Evolutionary conservation across 2,113 vertebrate species (phyloP).

Genomic region (Phaethornis superciliosus): DNA sequence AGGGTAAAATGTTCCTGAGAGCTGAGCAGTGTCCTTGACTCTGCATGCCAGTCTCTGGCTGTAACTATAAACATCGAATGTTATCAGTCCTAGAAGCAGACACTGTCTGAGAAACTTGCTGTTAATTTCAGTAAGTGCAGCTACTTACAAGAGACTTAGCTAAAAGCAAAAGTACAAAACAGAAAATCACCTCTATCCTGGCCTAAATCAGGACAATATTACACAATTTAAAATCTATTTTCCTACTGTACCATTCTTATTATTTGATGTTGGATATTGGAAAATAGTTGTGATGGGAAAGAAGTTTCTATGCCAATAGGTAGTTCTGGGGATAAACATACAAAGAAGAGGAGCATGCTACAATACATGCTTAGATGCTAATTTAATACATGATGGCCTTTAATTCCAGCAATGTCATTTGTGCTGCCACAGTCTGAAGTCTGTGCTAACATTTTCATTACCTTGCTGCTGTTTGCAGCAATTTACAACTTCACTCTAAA

Average conservation of each 20-base stretch:
- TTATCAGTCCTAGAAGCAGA: too few relatives aligned
- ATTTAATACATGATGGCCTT: not conserved
- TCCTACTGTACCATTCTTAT: not conserved
- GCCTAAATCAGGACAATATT: too few relatives aligned
- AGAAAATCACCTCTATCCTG: too few relatives aligned
- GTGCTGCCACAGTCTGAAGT: not conserved
- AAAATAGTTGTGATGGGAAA: not conserved
- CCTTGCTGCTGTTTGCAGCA: not conserved
- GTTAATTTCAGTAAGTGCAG: too few relatives aligned
- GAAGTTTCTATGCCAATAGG: not conserved
- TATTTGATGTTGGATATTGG: not conserved
- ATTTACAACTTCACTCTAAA: constrained; percentile 40
- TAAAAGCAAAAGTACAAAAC: too few relatives aligned
- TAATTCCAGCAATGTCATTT: constrained; percentile 36
- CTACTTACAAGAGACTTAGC: too few relatives aligned
- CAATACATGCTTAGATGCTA: not conserved
- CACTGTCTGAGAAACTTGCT: too few relatives aligned
- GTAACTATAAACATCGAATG: too few relatives aligned
- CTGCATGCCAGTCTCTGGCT: too few relatives aligned
- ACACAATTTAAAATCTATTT: not conserved
- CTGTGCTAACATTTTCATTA: constrained; percentile 54
- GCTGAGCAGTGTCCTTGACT: too few relatives aligned
- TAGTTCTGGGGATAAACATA: not conserved
- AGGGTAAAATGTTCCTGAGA: too few relatives aligned
- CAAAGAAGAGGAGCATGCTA: not conserved